Conservation (phyloP, 1,140 invertebrate genomes). For the Papilio polytes region DNA sequence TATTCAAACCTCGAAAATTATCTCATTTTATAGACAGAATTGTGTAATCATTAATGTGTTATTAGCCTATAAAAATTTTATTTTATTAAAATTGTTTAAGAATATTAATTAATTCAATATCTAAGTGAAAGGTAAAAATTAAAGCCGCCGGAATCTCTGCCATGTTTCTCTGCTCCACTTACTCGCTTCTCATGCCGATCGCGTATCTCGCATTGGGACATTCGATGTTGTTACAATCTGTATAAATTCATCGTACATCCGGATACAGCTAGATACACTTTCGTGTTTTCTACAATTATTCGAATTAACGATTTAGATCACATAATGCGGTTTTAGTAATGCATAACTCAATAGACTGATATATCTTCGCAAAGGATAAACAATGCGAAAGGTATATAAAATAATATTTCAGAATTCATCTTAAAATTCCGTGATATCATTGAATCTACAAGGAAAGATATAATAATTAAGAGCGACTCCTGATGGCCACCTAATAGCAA, state of each 20-base stretch:
- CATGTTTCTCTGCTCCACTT: slow-evolving; percentile 28
- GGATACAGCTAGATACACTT: slow-evolving; percentile 19
- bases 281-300: slow-evolving; percentile 21
- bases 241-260: slow-evolving; percentile 28
- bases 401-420: background rate
- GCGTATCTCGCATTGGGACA: slow-evolving; percentile 25
- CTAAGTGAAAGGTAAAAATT: slow-evolving; percentile 20
- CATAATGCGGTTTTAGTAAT: background rate
- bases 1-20: too few species aligned
- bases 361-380: background rate
- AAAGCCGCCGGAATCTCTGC: slow-evolving; percentile 12
- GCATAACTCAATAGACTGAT: background rate
- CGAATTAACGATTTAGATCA: slow-evolving; percentile 16
- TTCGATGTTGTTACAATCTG: slow-evolving; percentile 7
- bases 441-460: background rate
- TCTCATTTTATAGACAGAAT: too few species aligned
- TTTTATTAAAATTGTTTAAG: background rate
- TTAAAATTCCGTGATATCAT: too few species aligned
- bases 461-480: background rate
- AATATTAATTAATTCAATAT: slow-evolving; percentile 26
- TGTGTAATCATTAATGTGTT: too few species aligned
- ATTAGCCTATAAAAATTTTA: background rate
- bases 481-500: background rate
- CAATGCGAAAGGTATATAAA: background rate
- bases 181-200: slow-evolving; percentile 20